Conservation (phyloP, 2,888 invertebrate species). For the Orchesellides sinensis region DNA sequence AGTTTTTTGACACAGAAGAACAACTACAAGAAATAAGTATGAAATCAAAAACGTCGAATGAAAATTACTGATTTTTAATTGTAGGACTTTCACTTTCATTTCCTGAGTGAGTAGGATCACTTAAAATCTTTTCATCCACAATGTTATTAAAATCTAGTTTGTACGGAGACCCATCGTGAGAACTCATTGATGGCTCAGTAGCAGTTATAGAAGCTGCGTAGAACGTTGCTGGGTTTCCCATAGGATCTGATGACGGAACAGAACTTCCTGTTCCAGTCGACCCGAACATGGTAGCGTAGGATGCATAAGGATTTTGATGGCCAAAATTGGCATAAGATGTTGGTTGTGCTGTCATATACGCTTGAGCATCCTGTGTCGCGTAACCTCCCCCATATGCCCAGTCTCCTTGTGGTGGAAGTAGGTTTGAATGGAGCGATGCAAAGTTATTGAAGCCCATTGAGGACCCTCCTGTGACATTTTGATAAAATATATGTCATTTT, state of each 20-base stretch:
- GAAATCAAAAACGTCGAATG: not conserved
- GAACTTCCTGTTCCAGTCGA: slow-evolving; percentile 27
- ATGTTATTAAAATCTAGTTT: slow-evolving; percentile 71
- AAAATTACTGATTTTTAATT: slow-evolving; percentile 47
- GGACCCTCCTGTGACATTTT: slow-evolving; percentile 69
- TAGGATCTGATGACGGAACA: slow-evolving; percentile 31
- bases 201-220: slow-evolving; percentile 59
- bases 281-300: slow-evolving; percentile 69
- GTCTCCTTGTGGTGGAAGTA: slow-evolving; percentile 70
- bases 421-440: slow-evolving; percentile 64
- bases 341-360: slow-evolving; percentile 63
- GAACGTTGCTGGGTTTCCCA: slow-evolving; percentile 55
- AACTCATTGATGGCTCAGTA: slow-evolving; percentile 35
- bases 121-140: slow-evolving; percentile 71
- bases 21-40: not conserved
- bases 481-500: not conserved
- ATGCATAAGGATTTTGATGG: slow-evolving; percentile 71
- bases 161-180: slow-evolving; percentile 65
- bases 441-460: slow-evolving; percentile 72
- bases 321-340: slow-evolving; percentile 56
- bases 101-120: slow-evolving; percentile 61
- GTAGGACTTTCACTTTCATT: slow-evolving; percentile 63
- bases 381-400: slow-evolving; percentile 70
- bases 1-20: not conserved
- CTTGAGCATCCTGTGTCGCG: slow-evolving; percentile 65